A percentile compares a stretch with the other conserved stretches of the same genome.
These are phyloP conservation scores for Tragelaphus scriptus DNA, from an alignment of 2,113 vertebrate genomes.

Conservation along the genomic window DNA sequence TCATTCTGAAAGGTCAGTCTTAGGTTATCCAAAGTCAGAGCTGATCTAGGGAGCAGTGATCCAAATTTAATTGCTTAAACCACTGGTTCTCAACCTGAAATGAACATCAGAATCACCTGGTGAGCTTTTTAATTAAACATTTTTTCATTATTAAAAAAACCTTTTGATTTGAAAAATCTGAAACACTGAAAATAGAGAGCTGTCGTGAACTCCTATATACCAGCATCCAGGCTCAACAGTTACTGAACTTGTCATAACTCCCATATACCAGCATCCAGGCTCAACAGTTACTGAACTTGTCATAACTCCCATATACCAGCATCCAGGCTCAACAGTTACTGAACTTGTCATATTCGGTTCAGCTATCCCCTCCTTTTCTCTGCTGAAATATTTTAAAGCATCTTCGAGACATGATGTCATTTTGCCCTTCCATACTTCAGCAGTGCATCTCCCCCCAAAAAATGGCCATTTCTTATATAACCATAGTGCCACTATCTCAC, in stretches of 20 bases:
- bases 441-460: background rate
- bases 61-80: background rate
- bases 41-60: background rate
- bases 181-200: background rate
- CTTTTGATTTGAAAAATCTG: background rate
- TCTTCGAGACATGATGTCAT: constrained; percentile 27
- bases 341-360: background rate
- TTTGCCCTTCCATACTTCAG: constrained; percentile 1
- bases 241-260: background rate
- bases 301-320: background rate
- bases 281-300: background rate
- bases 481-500: constrained; percentile 13
- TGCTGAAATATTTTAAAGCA: constrained; percentile 20
- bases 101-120: background rate
- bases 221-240: background rate
- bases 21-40: background rate
- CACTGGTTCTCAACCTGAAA: background rate
- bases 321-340: background rate
- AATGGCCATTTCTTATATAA: constrained; percentile 34
- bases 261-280: background rate
- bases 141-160: background rate
- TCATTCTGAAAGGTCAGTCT: background rate
- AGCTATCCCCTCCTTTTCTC: background rate
- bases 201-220: background rate
- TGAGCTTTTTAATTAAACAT: background rate